Evolutionary conservation across 1,140 invertebrate species (phyloP), one percentile per base, ranked within the genome.

Genomic region (Orussus abietinus): DNA sequence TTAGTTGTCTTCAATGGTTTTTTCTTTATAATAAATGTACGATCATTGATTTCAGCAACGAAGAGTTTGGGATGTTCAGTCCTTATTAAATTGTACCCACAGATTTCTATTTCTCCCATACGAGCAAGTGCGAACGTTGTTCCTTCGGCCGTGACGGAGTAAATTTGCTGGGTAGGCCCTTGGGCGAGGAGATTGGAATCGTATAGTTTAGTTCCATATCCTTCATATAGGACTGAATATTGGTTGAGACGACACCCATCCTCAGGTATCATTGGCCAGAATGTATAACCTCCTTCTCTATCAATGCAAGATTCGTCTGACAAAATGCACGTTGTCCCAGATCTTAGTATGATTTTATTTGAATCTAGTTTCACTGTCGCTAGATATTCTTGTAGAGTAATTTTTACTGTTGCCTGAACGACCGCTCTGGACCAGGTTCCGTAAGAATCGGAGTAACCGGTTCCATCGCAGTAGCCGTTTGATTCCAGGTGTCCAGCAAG

Each of bases 1-100:
- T 48, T 43, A 1, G 9, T 32, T 2, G 9, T 5, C 9, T 13
- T 13, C n/a, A n/a, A n/a, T n/a, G n/a, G n/a, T n/a, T n/a, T n/a
- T n/a, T n/a, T n/a, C n/a, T n/a, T n/a, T n/a, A n/a, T n/a, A n/a
- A n/a, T n/a, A n/a, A n/a, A n/a, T n/a, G n/a, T n/a, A n/a, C n/a
- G n/a, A n/a, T n/a, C n/a, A n/a, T n/a, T n/a, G n/a, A n/a, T 30
- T 21, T 59, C 49, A 1, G 51, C 6, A 1, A 57, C 45, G 0
- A 55, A 31, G 0, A 57, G 5, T 45, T 54, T 59, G 0, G 48
- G 47, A n/a, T 60, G 49, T 33, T 59, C 52, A 0, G 50, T 57
- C 19, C 11, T n/a, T 0, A 40, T 18, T 0, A 54, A 4, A 0
- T 15, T 40, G 12, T 45, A 48, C 12, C 45, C 47, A 5, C 50